A percentile compares a stretch with the other conserved stretches of the same genome.
phyloP scores from a whole-genome alignment of 1,140 invertebrate genomes.

The Drosophila baimaii region DNA sequence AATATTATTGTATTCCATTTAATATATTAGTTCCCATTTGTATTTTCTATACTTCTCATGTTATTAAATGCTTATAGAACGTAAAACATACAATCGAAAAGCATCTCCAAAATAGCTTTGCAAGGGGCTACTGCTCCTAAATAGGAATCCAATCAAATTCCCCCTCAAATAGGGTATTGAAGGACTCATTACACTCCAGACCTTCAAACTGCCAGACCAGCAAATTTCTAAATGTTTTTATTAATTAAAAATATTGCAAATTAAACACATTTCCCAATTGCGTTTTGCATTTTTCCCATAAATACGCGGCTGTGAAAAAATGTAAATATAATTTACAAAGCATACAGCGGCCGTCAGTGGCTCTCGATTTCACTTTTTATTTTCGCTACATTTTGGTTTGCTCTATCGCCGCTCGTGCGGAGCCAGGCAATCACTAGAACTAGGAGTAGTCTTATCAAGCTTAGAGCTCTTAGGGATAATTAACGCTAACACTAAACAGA shows the following conservation, averaged over 20 bases:
- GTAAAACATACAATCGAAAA: background rate
- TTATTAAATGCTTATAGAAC: too few species aligned
- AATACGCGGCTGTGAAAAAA: slow-evolving; percentile 42
- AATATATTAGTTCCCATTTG: too few species aligned
- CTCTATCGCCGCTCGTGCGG: slow-evolving; percentile 9
- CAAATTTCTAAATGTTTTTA: slow-evolving; percentile 76
- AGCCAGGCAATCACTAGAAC: slow-evolving; percentile 15
- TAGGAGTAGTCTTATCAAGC: slow-evolving; percentile 1
- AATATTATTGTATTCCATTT: background rate
- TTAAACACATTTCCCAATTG: slow-evolving; percentile 76
- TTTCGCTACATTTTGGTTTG: slow-evolving; percentile 9
- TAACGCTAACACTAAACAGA: slow-evolving; percentile 7
- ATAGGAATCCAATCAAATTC: background rate
- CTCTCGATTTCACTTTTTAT: slow-evolving; percentile 14
- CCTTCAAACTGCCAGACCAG: slow-evolving; percentile 50
- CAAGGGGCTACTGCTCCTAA: too few species aligned
- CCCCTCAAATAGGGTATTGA: background rate
- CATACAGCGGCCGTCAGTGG: slow-evolving; percentile 38
- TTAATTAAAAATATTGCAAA: slow-evolving; percentile 78
- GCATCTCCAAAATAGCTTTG: background rate
- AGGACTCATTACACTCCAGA: background rate
- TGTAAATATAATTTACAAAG: slow-evolving; percentile 72
- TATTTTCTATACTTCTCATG: background rate
- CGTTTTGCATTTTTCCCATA: slow-evolving; percentile 59
- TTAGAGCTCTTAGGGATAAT: background rate